Evolutionary conservation across 2,797 vertebrate genomes (phyloP).

Genomic region (Anolis apletophallus): DNA sequence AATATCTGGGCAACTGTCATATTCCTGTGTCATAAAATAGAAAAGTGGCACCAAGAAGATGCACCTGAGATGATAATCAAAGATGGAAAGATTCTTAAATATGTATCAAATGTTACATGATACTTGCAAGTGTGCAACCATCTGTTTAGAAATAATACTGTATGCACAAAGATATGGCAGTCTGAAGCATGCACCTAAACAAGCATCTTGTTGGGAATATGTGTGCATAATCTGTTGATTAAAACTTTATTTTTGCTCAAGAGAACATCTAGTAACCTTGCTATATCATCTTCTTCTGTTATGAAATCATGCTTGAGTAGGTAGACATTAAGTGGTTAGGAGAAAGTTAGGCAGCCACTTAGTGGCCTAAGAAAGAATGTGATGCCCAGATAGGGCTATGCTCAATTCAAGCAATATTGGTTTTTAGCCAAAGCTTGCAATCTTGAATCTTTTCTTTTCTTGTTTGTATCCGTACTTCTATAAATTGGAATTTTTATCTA

Average conservation of each 20-base stretch:
- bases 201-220: not conserved
- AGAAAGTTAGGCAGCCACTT: too few relatives aligned
- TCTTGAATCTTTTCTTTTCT: not conserved
- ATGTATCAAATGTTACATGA: not conserved
- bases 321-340: too few relatives aligned
- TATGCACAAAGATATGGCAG: not conserved
- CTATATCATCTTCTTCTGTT: too few relatives aligned
- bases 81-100: constrained; percentile 1
- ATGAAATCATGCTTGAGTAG: too few relatives aligned
- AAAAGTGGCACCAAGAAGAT: not conserved
- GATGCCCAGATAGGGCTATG: too few relatives aligned
- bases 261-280: too few relatives aligned
- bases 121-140: not conserved
- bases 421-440: too few relatives aligned
- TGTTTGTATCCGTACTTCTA: not conserved
- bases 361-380: too few relatives aligned
- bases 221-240: not conserved
- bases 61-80: not conserved
- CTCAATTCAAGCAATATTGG: too few relatives aligned
- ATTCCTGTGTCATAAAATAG: not conserved
- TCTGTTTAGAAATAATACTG: not conserved
- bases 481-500: not conserved
- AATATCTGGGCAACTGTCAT: not conserved
- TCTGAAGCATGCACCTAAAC: not conserved
- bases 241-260: too few relatives aligned